Base-by-base conservation (phyloP, 2,888 invertebrate species). In the Folsomia manolachei region DNA sequence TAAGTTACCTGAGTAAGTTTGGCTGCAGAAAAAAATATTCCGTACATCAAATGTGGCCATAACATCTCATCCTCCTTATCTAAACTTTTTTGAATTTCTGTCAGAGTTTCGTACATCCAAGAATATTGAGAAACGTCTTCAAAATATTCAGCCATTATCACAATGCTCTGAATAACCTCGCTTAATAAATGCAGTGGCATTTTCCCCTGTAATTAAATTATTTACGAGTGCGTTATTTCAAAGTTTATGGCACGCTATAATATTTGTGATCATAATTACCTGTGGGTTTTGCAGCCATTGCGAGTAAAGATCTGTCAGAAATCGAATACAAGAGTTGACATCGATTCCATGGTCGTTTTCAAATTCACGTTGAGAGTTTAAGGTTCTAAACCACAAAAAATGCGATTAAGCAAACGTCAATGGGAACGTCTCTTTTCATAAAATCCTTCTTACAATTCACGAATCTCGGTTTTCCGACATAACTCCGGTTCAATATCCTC, bases 261-360 rank as follows among this genome's bases (percentile, higher is more conserved):
- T n/a, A n/a, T n/a, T n/a, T n/a, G n/a, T n/a, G n/a, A n/a, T n/a
- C n/a, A n/a, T n/a, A n/a, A n/a, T n/a, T n/a, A 89, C 88, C 81
- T 86, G 85, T 14, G 87, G 85, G 72, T 77, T 79, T 67, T 87
- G 85, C 74, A 89, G 84, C 88, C 91, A 89, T 71, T 95, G 93
- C 0, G 92, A 89, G 79, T 94, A 94, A 39, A 97, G 89, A 84
- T 97, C 97, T 83, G 95, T 89, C 21, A 97, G 86, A 82, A 97
- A 91, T 83, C 95, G 94, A 69, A 97, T 85, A 84, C 97, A 97
- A 73, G 97, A 97, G 83, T 93, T 92, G 27, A 96, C 87, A 84
- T 97, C 97, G 52, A 97, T 87, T 14, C 90, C 90, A 75, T 88
- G 88, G 66, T 85, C 85, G 64, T 87, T 82, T 18, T 71, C 66